Base-by-base conservation (phyloP, 1,140 invertebrate genomes). In the Drosophila repletoides region DNA sequence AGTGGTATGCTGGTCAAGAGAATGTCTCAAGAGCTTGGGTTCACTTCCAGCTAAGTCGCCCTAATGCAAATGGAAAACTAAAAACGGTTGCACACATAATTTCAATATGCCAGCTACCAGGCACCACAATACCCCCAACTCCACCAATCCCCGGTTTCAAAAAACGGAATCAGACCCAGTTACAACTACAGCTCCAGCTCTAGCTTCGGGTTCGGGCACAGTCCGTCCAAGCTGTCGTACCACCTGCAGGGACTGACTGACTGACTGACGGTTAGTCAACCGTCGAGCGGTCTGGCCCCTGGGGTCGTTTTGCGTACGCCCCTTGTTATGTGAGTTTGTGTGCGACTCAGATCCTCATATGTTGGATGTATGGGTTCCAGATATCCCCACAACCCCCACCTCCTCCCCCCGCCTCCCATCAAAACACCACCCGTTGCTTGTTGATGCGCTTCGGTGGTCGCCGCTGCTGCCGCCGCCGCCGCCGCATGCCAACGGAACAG, bases 401-500 rank as follows among this genome's bases (percentile, higher is more conserved):
- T 34, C 51, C 70, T 68, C n/a, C n/a, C 38, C 28, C 55, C 48
- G 45, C 51, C 70, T 68, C n/a, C 28, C 5, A 17, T 40, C 17
- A 17, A 15, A 3, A 14, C 10, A n/a, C n/a, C n/a, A n/a, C 45
- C 21, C 66, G 64, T 77, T 72, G 76, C 64, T 59, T 51, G 45
- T 74, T 71, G 76, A 75, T 83, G 70, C 79, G 79, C 79, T 84
- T 84, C 70, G 79, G 33, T 84, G 79, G 79, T 64, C 79, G 79
- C 60, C 52, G 24, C 31, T 5, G 4, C 31, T 10, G 31, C 17
- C 17, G 28, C 28, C 17, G 28, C 38, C n/a, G n/a, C n/a, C 52
- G 6, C 19, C 76, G 74, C 74, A 73, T 48, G 66, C 66, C 79
- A 74, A 72, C 79, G 74, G 79, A 84, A 83, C 36, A 83, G 79